Evolutionary conservation across 35 echinoderm and acorn worm species (phyloP).

Genomic region (Apostichopus parvimensis): DNA sequence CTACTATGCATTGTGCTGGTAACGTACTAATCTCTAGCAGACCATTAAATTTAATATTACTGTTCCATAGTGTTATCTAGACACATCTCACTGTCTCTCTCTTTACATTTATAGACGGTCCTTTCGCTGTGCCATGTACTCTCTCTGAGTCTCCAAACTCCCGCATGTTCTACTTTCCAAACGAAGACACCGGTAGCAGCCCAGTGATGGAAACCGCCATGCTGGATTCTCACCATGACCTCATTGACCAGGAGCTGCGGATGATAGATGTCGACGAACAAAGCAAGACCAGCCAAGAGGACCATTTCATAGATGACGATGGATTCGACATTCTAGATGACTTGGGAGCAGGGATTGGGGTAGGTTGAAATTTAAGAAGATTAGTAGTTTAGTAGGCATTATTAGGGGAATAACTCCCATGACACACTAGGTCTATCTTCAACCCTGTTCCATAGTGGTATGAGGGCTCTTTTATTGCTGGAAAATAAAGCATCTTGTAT

Average conservation of each 20-base stretch:
- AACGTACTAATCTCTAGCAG: too few species aligned
- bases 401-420: neutral
- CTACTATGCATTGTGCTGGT: too few species aligned
- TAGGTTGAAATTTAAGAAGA: constrained; percentile 41
- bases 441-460: too few species aligned
- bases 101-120: neutral
- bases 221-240: neutral
- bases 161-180: constrained; percentile 78
- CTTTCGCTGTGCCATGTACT: constrained; percentile 60
- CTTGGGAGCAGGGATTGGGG: constrained; percentile 81
- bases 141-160: constrained; percentile 54
- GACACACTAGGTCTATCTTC: too few species aligned
- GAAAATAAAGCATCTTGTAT: too few species aligned
- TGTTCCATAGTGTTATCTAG: too few species aligned
- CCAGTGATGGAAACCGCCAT: neutral
- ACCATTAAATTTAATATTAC: too few species aligned
- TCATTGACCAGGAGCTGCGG: constrained; percentile 10
- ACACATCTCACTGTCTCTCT: constrained; percentile 9
- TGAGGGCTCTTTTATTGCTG: too few species aligned
- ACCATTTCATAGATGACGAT: constrained; percentile 78
- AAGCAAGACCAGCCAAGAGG: constrained; percentile 40
- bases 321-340: constrained; percentile 95
- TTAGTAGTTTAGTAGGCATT: neutral
- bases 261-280: constrained; percentile 53
- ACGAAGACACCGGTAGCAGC: constrained; percentile 60